Conservation (phyloP, 2,888 invertebrate genomes). For the Isoperla grammatica region DNA sequence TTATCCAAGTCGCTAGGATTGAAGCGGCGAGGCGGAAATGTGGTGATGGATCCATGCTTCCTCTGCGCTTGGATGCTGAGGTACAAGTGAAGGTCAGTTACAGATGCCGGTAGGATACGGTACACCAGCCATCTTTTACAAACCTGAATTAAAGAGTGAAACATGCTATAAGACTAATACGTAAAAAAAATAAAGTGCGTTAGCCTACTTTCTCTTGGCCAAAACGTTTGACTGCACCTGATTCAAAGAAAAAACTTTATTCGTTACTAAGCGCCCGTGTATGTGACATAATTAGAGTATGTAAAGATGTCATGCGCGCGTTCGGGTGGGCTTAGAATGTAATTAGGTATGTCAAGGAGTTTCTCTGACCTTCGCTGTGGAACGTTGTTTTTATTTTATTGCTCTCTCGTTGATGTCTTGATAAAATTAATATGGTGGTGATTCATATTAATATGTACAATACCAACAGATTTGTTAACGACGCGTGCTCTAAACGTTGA, state of each 20-base stretch:
- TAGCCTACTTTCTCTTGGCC: conserved; percentile 13
- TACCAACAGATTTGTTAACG: no score
- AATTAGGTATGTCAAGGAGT: no score
- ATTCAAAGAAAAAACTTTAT: neutral
- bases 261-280: neutral
- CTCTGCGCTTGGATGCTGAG: neutral
- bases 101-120: neutral
- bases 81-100: neutral
- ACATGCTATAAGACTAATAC: conserved; percentile 1
- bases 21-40: no score
- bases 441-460: no score
- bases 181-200: neutral
- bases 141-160: conserved; percentile 7
- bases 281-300: conserved; percentile 6
- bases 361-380: no score
- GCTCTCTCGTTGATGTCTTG: no score
- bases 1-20: no score
- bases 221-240: neutral
- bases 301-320: no score
- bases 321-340: no score
- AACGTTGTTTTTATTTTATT: no score
- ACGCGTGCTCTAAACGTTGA: no score
- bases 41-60: neutral
- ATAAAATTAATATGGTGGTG: no score
- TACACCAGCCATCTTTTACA: neutral